These are phyloP conservation scores for Zaprionus camerounensis DNA, from an alignment of 1,140 invertebrate genomes.

Conservation along the genomic window DNA sequence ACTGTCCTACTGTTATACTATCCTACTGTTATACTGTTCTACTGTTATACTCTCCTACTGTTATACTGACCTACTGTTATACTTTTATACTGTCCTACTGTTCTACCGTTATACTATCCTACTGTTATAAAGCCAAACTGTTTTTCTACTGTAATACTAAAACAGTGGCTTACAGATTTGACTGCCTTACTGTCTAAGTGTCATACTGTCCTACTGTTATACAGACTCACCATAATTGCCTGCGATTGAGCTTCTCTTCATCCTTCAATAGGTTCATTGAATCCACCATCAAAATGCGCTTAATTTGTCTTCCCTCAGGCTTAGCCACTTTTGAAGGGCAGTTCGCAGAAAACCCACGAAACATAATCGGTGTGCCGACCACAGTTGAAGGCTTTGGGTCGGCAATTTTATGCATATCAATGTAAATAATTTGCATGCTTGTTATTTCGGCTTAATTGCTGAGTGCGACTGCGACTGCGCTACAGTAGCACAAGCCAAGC, in stretches of 20 bases:
- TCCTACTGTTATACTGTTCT: not conserved
- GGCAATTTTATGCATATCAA: constrained; percentile 50
- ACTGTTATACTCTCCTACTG: not conserved
- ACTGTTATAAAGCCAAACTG: not conserved
- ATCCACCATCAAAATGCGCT: not conserved
- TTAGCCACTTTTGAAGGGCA: constrained; percentile 41
- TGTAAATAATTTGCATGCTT: constrained; percentile 53
- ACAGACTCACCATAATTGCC: constrained; percentile 2
- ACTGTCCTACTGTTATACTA: not conserved
- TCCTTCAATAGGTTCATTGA: constrained; percentile 43
- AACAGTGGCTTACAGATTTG: not conserved
- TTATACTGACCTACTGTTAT: not conserved
- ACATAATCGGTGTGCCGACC: constrained; percentile 40
- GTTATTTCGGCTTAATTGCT: constrained; percentile 45
- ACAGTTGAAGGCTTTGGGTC: constrained; percentile 47
- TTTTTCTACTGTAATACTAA: not conserved
- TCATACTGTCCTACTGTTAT: constrained; percentile 5
- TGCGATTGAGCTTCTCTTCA: not conserved
- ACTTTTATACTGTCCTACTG: not conserved
- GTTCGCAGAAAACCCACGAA: constrained; percentile 2
- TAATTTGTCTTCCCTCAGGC: constrained; percentile 38
- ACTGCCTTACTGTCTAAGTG: not conserved
- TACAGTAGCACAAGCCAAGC: constrained; percentile 24
- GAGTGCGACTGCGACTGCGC: constrained; percentile 7
- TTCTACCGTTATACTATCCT: constrained; percentile 5